Evolutionary conservation across 2,113 vertebrate species (phyloP).

Genomic region (Anhinga rufa): DNA sequence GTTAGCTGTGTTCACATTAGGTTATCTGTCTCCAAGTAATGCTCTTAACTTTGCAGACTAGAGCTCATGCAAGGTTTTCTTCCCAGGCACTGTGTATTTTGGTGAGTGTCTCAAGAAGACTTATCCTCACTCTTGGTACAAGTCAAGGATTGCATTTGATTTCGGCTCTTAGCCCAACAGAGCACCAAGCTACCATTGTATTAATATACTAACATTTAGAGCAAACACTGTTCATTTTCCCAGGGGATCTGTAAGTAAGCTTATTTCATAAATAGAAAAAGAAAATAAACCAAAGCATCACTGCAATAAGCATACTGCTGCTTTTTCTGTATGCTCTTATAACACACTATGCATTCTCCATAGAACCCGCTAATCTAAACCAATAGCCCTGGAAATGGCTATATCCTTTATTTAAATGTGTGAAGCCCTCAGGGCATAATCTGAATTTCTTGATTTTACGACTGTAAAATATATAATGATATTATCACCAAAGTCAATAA

Average conservation of each 20-base stretch:
- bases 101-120: not conserved
- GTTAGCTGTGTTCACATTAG: not conserved
- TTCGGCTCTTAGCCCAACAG: not conserved
- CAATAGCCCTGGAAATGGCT: slow-evolving; percentile 28
- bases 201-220: not conserved
- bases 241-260: not conserved
- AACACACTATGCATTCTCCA: not conserved
- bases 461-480: slow-evolving; percentile 57
- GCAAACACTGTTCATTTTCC: not conserved
- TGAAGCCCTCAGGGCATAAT: not conserved
- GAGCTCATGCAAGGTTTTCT: not conserved
- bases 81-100: not conserved
- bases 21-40: not conserved
- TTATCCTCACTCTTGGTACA: not conserved
- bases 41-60: not conserved
- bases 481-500: slow-evolving; percentile 60
- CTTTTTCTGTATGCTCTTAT: not conserved
- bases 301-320: not conserved
- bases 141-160: not conserved
- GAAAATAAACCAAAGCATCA: not conserved
- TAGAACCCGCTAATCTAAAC: slow-evolving; percentile 23
- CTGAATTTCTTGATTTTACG: slow-evolving; percentile 39
- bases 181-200: not conserved
- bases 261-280: not conserved
- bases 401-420: slow-evolving; percentile 62